Conservation (phyloP, 1,140 invertebrate genomes). For the Aphelinus certus region DNA sequence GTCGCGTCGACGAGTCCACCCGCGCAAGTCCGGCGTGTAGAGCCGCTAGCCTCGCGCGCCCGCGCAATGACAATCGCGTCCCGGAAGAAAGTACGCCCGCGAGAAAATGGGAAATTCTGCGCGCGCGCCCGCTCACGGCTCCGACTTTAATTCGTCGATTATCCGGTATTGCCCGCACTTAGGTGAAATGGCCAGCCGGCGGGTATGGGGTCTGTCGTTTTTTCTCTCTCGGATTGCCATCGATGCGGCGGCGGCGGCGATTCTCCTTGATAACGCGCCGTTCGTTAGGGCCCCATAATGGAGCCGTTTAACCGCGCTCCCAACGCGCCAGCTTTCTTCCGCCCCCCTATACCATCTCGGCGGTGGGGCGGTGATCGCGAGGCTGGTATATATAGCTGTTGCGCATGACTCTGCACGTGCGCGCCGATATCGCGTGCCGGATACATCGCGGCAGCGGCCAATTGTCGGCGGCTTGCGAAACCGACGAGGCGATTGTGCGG, state of each 20-base stretch:
- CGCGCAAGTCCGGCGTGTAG: no score
- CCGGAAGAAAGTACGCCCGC: background rate
- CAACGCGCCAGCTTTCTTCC: background rate
- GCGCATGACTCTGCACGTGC: no score
- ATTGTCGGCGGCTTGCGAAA: constrained; percentile 7
- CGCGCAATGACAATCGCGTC: background rate
- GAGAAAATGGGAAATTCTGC: constrained; percentile 9
- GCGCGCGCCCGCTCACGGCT: background rate
- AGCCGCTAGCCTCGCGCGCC: background rate
- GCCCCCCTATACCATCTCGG: no score
- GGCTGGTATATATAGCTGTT: no score
- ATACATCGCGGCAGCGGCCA: background rate
- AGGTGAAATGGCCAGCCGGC: constrained; percentile 53
- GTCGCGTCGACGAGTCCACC: no score
- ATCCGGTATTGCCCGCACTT: constrained; percentile 59
- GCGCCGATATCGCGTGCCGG: background rate
- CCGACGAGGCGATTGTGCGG: background rate
- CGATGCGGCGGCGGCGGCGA: background rate
- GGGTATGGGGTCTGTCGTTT: background rate
- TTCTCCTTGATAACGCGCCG: background rate
- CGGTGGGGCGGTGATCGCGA: no score
- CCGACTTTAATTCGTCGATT: constrained; percentile 63
- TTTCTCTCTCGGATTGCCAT: constrained; percentile 3
- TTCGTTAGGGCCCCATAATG: constrained; percentile 47
- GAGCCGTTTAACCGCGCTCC: constrained; percentile 45